These are phyloP conservation scores for Limnephilus rhombicus DNA, from an alignment of 2,888 invertebrate species.

Conservation along the genomic window DNA sequence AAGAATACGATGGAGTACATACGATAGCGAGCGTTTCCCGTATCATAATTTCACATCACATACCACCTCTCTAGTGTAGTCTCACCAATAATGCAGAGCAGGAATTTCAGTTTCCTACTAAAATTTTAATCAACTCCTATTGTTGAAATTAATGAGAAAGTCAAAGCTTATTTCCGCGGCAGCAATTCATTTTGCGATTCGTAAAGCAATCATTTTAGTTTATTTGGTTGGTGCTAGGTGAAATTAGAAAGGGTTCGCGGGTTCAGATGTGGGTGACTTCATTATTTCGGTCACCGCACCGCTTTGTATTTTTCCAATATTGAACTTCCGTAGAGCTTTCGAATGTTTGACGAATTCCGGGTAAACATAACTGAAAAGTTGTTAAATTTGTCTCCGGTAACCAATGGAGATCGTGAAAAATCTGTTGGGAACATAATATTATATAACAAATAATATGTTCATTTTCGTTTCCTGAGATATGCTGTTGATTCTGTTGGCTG, in stretches of 20 bases:
- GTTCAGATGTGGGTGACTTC: neutral
- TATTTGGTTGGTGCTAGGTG: neutral
- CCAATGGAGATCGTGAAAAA: neutral
- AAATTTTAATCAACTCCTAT: too few relatives aligned
- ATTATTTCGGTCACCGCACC: neutral
- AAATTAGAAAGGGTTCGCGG: neutral
- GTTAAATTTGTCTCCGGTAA: neutral
- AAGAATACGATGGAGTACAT: too few relatives aligned
- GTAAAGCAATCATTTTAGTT: neutral
- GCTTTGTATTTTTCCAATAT: neutral
- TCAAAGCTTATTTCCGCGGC: too few relatives aligned
- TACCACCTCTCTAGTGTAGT: too few relatives aligned
- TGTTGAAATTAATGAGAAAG: too few relatives aligned
- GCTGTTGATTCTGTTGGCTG: neutral
- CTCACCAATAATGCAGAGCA: too few relatives aligned
- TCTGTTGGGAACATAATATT: neutral
- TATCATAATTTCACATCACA: too few relatives aligned
- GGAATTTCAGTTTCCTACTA: too few relatives aligned
- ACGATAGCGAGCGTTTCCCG: too few relatives aligned
- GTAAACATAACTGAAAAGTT: neutral
- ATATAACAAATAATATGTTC: neutral
- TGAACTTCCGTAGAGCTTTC: neutral
- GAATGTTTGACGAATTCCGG: neutral
- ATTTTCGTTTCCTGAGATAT: neutral
- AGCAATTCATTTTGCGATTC: neutral